Percentiles rank a stretch among this genome's conserved stretches.
Evolutionary conservation across 2,797 vertebrate genomes (phyloP).

Genomic region (Peromyscus nudipes): DNA sequence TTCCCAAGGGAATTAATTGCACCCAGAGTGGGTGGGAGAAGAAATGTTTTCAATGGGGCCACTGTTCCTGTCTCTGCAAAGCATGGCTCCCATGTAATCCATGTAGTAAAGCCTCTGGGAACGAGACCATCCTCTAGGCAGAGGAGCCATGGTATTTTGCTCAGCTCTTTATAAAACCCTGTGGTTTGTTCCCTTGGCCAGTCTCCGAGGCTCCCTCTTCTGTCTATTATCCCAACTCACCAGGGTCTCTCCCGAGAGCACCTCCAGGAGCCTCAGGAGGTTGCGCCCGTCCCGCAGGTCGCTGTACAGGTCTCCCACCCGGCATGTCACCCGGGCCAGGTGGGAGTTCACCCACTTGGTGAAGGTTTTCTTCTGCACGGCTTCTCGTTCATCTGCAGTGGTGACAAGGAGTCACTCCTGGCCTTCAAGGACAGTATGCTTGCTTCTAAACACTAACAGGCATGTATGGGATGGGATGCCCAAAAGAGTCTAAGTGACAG

Average conservation of each 20-base stretch:
- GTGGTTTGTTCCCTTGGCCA: no score
- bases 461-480: no score
- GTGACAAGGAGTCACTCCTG: slow-evolving; percentile 48
- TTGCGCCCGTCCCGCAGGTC: slow-evolving; percentile 96
- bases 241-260: slow-evolving; percentile 96
- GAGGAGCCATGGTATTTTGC: not conserved
- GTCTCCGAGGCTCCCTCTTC: not conserved
- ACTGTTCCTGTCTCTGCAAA: slow-evolving; percentile 64
- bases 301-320: slow-evolving; percentile 96
- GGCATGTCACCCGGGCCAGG: slow-evolving; percentile 94
- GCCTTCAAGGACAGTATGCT: not conserved
- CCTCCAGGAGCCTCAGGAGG: slow-evolving; percentile 95
- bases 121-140: not conserved
- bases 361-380: slow-evolving; percentile 98
- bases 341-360: slow-evolving; percentile 99
- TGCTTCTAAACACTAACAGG: not conserved
- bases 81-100: slow-evolving; percentile 12
- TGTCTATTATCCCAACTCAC: slow-evolving; percentile 87
- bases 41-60: slow-evolving; percentile 74
- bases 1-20: slow-evolving; percentile 82
- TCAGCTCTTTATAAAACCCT: not conserved
- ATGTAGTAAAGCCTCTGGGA: not conserved
- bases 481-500: not conserved
- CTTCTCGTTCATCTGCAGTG: slow-evolving; percentile 94
- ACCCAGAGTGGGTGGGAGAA: slow-evolving; percentile 40